A percentile compares a stretch with the other conserved stretches of the same genome.
These are phyloP conservation scores for Oedothorax gibbosus DNA, from an alignment of 1,140 invertebrate genomes.

Conservation along the genomic window DNA sequence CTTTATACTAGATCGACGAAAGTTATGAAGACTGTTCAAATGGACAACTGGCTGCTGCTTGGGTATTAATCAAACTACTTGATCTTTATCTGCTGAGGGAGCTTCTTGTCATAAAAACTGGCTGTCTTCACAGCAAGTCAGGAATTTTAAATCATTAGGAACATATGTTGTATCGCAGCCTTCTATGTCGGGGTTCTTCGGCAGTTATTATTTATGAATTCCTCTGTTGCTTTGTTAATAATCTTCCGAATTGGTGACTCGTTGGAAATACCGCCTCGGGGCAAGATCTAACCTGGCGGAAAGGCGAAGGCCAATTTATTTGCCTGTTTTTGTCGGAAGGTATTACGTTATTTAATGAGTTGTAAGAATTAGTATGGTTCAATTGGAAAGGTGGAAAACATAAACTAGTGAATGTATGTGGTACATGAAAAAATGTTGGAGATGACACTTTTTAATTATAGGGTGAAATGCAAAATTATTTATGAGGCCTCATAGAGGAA, in stretches of 20 bases:
- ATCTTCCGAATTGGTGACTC: slow-evolving; percentile 30
- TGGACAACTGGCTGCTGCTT: not conserved
- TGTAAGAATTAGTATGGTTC: slow-evolving; percentile 4
- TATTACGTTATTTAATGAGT: slow-evolving; percentile 14
- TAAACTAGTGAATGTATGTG: too few relatives aligned
- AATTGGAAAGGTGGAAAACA: not conserved
- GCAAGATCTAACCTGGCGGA: slow-evolving; percentile 9
- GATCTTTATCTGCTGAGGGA: slow-evolving; percentile 38
- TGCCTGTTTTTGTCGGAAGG: not conserved
- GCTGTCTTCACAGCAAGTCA: not conserved
- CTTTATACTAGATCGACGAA: slow-evolving; percentile 2
- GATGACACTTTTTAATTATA: too few relatives aligned
- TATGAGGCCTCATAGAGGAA: too few relatives aligned
- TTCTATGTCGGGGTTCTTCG: not conserved
- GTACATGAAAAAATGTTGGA: too few relatives aligned
- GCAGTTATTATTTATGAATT: slow-evolving; percentile 42
- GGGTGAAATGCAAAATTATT: too few relatives aligned
- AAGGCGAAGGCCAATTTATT: slow-evolving; percentile 11
- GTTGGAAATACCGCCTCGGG: not conserved
- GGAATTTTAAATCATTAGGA: slow-evolving; percentile 33
- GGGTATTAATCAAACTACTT: slow-evolving; percentile 39
- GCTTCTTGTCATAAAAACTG: slow-evolving; percentile 8
- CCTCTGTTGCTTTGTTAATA: slow-evolving; percentile 11
- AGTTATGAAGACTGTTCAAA: not conserved
- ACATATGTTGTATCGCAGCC: slow-evolving; percentile 7